Evolutionary conservation across 2,113 vertebrate genomes (phyloP).

Genomic region (Lanius collurio): DNA sequence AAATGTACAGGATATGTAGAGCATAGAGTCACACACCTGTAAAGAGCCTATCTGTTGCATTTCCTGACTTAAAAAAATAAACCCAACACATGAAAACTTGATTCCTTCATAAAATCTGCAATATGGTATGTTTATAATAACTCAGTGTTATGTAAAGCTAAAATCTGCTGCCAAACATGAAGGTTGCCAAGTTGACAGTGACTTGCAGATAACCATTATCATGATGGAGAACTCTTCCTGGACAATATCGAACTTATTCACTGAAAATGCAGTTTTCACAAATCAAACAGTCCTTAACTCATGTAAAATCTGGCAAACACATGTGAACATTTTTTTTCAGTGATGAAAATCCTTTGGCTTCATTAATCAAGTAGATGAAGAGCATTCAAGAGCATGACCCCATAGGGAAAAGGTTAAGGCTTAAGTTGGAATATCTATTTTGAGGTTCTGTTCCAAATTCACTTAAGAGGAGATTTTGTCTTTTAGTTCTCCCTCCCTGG

Average conservation of each 20-base stretch:
- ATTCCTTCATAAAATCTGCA: neutral
- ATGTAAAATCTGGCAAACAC: conserved; percentile 4
- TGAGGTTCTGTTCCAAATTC: neutral
- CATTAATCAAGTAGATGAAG: neutral
- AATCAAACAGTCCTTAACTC: conserved; percentile 10
- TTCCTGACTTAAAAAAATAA: neutral
- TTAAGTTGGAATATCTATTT: neutral
- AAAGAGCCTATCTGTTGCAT: neutral
- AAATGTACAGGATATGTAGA: neutral
- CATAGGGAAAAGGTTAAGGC: neutral
- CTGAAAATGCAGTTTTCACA: neutral
- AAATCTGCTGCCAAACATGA: neutral
- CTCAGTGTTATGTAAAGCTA: neutral
- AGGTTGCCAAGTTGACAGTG: neutral
- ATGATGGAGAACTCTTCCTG: neutral
- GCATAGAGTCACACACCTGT: neutral
- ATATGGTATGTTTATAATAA: neutral
- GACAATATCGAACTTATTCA: neutral
- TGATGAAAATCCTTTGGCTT: neutral
- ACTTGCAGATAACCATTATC: neutral
- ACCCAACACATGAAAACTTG: neutral
- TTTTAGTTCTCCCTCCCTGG: neutral
- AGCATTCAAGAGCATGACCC: neutral
- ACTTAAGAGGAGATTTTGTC: neutral
- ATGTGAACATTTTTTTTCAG: neutral